Conservation (phyloP, 2,113 vertebrate species). For the Chrysemys picta region DNA sequence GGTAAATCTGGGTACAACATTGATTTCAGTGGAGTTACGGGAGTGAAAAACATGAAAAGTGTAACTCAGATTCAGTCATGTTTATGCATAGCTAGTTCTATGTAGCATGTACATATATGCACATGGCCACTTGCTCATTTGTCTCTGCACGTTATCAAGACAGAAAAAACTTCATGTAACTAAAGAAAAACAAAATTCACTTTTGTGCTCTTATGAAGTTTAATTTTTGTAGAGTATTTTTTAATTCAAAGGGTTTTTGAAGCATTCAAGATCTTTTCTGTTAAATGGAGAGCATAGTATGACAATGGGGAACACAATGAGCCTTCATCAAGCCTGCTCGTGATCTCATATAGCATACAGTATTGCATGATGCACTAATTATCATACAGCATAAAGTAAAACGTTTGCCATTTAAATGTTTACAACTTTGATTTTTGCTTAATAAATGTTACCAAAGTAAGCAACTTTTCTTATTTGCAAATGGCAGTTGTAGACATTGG, state of each 20-base stretch:
- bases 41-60: not conserved
- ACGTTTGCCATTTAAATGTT: not conserved
- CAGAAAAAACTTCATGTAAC: not conserved
- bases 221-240: too few relatives aligned
- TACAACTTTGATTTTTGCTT: not conserved
- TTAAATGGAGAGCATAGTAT: too few relatives aligned
- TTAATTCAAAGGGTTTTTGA: too few relatives aligned
- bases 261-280: too few relatives aligned
- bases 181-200: too few relatives aligned
- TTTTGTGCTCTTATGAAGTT: too few relatives aligned
- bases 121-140: not conserved
- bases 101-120: not conserved
- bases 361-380: not conserved
- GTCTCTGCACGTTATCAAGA: not conserved
- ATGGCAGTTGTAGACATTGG: not conserved
- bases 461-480: not conserved
- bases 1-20: not conserved
- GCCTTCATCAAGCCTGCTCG: not conserved
- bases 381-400: not conserved
- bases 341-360: not conserved
- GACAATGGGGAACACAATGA: too few relatives aligned
- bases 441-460: not conserved
- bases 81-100: not conserved
- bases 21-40: not conserved
- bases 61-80: not conserved